Base-by-base conservation (phyloP, 1,140 invertebrate species). In the Drosophila bifasciata region DNA sequence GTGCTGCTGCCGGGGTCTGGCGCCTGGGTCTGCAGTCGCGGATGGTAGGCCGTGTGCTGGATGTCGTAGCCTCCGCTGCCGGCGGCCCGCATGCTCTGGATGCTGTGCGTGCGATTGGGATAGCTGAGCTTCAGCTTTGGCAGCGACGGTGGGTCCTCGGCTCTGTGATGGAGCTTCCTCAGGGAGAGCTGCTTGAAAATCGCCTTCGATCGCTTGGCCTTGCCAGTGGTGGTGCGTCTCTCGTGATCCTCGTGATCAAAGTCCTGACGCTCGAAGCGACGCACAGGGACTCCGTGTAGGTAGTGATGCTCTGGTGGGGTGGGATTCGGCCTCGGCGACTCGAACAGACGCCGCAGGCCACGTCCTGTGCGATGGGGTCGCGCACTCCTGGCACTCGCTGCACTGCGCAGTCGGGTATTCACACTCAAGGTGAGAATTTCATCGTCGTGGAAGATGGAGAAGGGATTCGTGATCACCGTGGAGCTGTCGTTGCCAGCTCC, bases 361-460 rank as follows among this genome's bases (percentile, higher is more conserved):
- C 43, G 59, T n/a, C 50, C 61, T 28, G 44, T 76, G 45, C 57
- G 70, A 15, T 64, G 80, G 15, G 69, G 66, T 2, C 67, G 52
- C 2, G 53, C 50, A 11, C 48, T 32, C 6, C 79, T 48, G 7
- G 79, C 60, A 39, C 45, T 74, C 3, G 60, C 76, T 9, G 75
- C 76, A 23, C 39, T 69, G 5, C 89, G 69, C 17, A 91, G 53
- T 3, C 89, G 69, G 0, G 86, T 73, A 39, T 89, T 90, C 0
- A 90, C 81, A 39, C 59, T 81, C 0, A 91, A 56, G 0, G 85
- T 89, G 11, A 91, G 63, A 13, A 83, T 84, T 44, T 91, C 86
- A 46, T 91, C 86, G 36, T 91, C 90, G 59, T 91, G 88, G 28
- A 91, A 91, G 19, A 91, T 91, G 46, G 90, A 91, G 50, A 91